phyloP scores from a whole-genome alignment of 2,888 invertebrate species.

The Tridacna gigas region DNA sequence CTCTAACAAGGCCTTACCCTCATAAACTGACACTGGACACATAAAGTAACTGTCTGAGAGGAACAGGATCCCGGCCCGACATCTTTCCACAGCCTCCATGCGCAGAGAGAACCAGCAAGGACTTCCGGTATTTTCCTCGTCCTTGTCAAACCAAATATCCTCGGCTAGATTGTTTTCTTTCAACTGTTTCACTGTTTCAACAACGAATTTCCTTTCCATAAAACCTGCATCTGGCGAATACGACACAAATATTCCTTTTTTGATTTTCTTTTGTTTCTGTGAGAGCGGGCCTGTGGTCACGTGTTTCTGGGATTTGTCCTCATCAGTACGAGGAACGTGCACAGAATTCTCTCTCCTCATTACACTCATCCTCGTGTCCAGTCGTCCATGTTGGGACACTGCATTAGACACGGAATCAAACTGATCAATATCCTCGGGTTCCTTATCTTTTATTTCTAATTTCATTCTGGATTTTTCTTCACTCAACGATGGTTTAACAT shows the following conservation, averaged over 20 bases:
- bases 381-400: conserved; percentile 66
- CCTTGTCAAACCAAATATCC: conserved; percentile 84
- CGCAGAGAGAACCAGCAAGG: conserved; percentile 83
- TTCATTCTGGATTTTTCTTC: not conserved
- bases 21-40: conserved; percentile 83
- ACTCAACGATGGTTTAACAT: not conserved
- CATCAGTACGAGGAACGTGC: conserved; percentile 14
- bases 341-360: conserved; percentile 8
- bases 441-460: conserved; percentile 64
- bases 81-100: conserved; percentile 83
- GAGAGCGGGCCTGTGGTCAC: conserved; percentile 14
- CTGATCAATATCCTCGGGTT: conserved; percentile 71
- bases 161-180: conserved; percentile 84
- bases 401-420: conserved; percentile 76
- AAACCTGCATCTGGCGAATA: conserved; percentile 84
- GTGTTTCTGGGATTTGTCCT: conserved; percentile 25
- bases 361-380: conserved; percentile 26
- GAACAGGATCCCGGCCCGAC: conserved; percentile 81
- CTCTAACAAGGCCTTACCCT: conserved; percentile 81
- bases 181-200: conserved; percentile 81
- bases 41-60: conserved; percentile 82
- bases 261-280: conserved; percentile 74
- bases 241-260: conserved; percentile 82
- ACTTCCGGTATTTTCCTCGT: conserved; percentile 82
- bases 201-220: conserved; percentile 82